Evolutionary conservation across 2,797 vertebrate species (phyloP).

Genomic region (Oreochromis mossambicus): DNA sequence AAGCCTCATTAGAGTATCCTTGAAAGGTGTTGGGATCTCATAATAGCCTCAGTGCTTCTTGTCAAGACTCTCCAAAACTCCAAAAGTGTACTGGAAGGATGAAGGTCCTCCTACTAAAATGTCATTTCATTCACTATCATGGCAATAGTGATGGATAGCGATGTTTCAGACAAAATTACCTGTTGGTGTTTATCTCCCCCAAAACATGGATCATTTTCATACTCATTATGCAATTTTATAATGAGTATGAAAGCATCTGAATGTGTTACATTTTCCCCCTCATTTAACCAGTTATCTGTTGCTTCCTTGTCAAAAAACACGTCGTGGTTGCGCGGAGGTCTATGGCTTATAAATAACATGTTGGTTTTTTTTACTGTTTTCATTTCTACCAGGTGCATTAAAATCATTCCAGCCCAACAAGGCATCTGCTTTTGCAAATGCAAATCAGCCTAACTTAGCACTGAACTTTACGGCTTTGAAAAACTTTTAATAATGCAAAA

Average conservation of each 20-base stretch:
- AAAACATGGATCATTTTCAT: not conserved
- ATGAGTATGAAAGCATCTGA: not conserved
- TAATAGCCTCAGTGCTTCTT: not conserved
- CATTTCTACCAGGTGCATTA: not conserved
- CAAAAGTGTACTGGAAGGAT: not conserved
- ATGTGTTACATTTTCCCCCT: not conserved
- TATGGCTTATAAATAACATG: not conserved
- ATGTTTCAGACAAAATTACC: not conserved
- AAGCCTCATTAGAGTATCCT: not conserved
- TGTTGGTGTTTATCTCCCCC: not conserved
- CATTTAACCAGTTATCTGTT: not conserved
- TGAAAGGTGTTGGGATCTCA: not conserved
- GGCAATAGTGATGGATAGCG: not conserved
- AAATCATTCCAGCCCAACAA: conserved; percentile 1
- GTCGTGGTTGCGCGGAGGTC: not conserved
- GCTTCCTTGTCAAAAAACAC: not conserved
- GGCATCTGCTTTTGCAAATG: not conserved
- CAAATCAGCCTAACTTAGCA: not conserved
- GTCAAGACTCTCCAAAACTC: not conserved
- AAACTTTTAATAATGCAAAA: not conserved
- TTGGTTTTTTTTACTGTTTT: not conserved
- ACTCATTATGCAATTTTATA: not conserved
- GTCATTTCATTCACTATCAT: not conserved
- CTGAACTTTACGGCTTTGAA: not conserved
- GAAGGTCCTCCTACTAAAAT: not conserved